Evolutionary conservation across 1,140 invertebrate genomes (phyloP).

Genomic region (Magallana angulata): DNA sequence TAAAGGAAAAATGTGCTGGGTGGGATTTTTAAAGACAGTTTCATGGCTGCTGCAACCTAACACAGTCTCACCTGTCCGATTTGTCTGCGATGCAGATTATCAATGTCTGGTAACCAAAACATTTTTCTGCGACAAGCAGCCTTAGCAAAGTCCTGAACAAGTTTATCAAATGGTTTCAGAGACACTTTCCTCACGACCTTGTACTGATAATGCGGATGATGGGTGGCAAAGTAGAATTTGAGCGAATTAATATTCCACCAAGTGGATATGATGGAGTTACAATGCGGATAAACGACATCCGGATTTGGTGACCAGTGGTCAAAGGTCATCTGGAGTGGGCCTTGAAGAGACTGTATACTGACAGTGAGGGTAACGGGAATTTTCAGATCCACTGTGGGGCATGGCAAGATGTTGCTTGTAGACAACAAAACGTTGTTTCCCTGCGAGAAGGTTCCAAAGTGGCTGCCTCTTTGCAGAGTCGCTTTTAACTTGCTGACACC

Average conservation of each 20-base stretch:
- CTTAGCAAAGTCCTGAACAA: constrained; percentile 32
- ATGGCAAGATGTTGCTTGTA: not conserved
- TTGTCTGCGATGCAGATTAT: not conserved
- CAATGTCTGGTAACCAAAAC: not conserved
- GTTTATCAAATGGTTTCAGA: constrained; percentile 34
- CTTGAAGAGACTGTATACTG: not conserved
- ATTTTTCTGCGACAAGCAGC: not conserved
- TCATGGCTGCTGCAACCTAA: not conserved
- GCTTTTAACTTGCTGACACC: not conserved
- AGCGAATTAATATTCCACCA: constrained; percentile 37
- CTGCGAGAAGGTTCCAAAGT: not conserved
- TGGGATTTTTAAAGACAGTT: too few relatives aligned
- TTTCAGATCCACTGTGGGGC: not conserved
- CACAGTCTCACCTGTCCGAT: constrained; percentile 21
- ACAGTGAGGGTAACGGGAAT: constrained; percentile 14
- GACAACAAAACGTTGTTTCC: constrained; percentile 21
- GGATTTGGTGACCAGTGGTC: not conserved
- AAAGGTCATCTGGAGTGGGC: constrained; percentile 9
- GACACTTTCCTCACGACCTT: constrained; percentile 39
- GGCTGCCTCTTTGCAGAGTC: constrained; percentile 2
- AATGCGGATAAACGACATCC: constrained; percentile 13
- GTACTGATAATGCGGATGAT: constrained; percentile 42
- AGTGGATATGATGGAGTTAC: not conserved
- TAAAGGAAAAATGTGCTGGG: too few relatives aligned
- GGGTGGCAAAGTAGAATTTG: constrained; percentile 34